Percentiles rank a stretch among this genome's conserved stretches.
These are phyloP conservation scores for Amphipyra berbera DNA, from an alignment of 2,888 invertebrate genomes.

Conservation along the genomic window DNA sequence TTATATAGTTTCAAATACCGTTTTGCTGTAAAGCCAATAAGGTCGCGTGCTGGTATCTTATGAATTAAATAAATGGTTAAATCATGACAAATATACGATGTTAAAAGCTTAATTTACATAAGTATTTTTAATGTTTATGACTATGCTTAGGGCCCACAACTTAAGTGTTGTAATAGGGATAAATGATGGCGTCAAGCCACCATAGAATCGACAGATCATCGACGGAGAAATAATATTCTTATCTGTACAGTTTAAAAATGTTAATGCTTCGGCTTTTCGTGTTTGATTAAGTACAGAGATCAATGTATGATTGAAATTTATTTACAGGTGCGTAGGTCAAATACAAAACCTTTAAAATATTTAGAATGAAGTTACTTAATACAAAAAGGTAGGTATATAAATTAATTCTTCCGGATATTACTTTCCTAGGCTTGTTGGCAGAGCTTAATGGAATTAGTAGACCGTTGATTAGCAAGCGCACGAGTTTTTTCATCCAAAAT, in stretches of 20 bases:
- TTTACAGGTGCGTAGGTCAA: background rate
- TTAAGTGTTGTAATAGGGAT: conserved; percentile 40
- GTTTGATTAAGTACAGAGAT: conserved; percentile 18
- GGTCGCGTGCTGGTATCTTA: conserved; percentile 32
- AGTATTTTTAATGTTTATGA: conserved; percentile 48
- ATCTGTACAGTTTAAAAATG: conserved; percentile 5
- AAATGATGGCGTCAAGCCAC: conserved; percentile 30
- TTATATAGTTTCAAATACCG: conserved; percentile 27
- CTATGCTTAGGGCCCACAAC: conserved; percentile 6
- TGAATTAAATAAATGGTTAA: conserved; percentile 37
- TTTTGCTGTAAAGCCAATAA: conserved; percentile 28
- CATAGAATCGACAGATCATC: conserved; percentile 7
- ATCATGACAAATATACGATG: conserved; percentile 48
- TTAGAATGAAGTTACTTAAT: no score
- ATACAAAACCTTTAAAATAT: no score
- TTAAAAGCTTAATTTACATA: conserved; percentile 55
- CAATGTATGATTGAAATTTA: background rate
- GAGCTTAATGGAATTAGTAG: conserved; percentile 22
- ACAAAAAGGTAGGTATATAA: no score
- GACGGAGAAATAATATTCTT: background rate
- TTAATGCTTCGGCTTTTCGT: conserved; percentile 4
- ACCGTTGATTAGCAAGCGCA: conserved; percentile 19
- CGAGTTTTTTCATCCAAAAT: background rate
- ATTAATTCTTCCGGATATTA: background rate
- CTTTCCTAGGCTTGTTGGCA: conserved; percentile 24